Conservation (phyloP, 2,888 invertebrate genomes). For the Leptogaster cylindrica region DNA sequence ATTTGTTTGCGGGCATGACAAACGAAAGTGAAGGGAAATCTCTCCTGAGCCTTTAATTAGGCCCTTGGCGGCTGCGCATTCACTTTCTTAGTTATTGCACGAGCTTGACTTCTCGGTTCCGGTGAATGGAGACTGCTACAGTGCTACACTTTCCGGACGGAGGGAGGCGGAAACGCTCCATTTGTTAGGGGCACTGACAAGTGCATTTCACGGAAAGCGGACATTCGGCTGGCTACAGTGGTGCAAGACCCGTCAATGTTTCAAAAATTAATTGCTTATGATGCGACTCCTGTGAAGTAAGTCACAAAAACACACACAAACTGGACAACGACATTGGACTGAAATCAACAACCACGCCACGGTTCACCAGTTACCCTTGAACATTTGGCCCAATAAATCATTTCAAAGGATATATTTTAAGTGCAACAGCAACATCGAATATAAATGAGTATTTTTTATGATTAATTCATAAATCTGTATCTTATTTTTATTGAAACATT, state of each 20-base stretch:
- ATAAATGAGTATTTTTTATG: no score
- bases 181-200: constrained; percentile 9
- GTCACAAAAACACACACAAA: no score
- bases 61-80: constrained; percentile 31
- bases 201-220: not conserved
- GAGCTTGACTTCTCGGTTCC: constrained; percentile 4
- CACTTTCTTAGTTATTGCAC: constrained; percentile 17
- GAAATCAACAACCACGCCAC: not conserved
- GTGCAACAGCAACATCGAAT: no score
- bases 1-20: not conserved
- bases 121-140: constrained; percentile 19
- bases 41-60: constrained; percentile 25
- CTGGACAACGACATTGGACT: not conserved
- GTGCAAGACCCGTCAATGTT: no score
- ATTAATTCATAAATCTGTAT: no score
- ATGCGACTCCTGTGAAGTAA: no score
- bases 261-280: no score
- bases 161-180: constrained; percentile 10
- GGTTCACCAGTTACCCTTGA: no score
- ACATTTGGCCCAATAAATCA: no score
- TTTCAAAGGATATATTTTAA: no score
- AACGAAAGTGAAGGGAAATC: constrained; percentile 31
- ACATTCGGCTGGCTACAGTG: not conserved
- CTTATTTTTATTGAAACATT: no score
- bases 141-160: not conserved